Conservation (phyloP, 2,113 vertebrate species). For the Prunella fulvescens region DNA sequence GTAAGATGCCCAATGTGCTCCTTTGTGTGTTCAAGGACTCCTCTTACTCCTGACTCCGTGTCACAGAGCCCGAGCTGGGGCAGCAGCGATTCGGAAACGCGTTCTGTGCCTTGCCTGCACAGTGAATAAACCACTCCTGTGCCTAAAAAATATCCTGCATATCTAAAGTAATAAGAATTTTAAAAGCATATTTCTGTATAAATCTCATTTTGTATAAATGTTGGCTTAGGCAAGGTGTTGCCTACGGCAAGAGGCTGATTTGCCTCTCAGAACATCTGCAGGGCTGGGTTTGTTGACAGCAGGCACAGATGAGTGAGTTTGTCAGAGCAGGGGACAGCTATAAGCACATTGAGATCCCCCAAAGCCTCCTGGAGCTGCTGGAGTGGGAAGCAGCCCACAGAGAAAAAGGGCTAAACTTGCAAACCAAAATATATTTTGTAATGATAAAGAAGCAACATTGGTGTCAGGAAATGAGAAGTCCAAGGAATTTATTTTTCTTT, state of each 20-base stretch:
- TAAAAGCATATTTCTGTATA: not conserved
- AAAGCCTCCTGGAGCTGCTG: not conserved
- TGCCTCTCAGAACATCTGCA: not conserved
- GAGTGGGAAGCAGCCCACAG: not conserved
- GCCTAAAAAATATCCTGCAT: not conserved
- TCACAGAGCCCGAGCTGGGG: not conserved
- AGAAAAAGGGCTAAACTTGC: not conserved
- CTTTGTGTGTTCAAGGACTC: not conserved
- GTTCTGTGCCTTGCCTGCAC: not conserved
- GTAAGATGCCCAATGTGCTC: not conserved
- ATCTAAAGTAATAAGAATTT: not conserved
- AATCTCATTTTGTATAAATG: not conserved
- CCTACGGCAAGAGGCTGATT: not conserved
- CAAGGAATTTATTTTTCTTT: not conserved
- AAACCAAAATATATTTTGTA: not conserved
- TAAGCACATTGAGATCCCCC: rapidly evolving
- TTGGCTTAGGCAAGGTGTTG: not conserved
- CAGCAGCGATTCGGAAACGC: not conserved
- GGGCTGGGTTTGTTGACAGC: not conserved
- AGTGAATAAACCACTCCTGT: not conserved
- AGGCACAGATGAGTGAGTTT: not conserved
- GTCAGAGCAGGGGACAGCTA: not conserved
- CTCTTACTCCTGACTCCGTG: not conserved
- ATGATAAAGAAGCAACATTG: not conserved
- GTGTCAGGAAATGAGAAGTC: not conserved